Evolutionary conservation across 2,113 vertebrate genomes (phyloP).

Genomic region (Ploceus nigricollis): DNA sequence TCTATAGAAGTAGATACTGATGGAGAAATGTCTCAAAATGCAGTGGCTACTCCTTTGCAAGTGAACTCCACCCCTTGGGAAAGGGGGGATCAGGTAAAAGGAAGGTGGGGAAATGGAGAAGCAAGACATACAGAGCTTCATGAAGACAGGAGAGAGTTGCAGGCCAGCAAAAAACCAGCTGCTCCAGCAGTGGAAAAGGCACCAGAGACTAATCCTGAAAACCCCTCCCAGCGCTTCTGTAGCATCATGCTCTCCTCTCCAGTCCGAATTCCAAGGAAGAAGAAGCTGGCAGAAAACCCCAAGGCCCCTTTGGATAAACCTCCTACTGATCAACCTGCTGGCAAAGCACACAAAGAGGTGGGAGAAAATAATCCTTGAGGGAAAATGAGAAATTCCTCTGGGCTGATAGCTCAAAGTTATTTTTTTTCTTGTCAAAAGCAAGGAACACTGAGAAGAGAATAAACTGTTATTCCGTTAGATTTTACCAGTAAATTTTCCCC

Average conservation of each 20-base stretch:
- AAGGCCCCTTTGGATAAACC: background rate
- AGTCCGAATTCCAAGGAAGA: constrained; percentile 53
- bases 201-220: rapidly evolving
- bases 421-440: background rate
- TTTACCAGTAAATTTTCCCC: background rate
- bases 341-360: constrained; percentile 30
- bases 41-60: background rate
- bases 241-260: constrained; percentile 54
- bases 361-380: background rate
- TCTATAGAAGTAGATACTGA: constrained; percentile 34
- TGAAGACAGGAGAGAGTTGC: background rate
- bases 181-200: background rate
- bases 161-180: background rate
- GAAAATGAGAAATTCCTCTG: background rate
- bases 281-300: background rate
- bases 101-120: background rate
- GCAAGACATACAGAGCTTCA: rapidly evolving
- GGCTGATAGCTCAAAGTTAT: rapidly evolving
- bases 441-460: background rate
- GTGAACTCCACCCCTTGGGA: rapidly evolving
- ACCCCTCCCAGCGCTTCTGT: background rate
- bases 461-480: background rate
- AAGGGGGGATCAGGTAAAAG: background rate
- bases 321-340: background rate
- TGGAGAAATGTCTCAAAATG: background rate